Conservation (phyloP, 2,797 vertebrate species). For the Chelonia mydas region DNA sequence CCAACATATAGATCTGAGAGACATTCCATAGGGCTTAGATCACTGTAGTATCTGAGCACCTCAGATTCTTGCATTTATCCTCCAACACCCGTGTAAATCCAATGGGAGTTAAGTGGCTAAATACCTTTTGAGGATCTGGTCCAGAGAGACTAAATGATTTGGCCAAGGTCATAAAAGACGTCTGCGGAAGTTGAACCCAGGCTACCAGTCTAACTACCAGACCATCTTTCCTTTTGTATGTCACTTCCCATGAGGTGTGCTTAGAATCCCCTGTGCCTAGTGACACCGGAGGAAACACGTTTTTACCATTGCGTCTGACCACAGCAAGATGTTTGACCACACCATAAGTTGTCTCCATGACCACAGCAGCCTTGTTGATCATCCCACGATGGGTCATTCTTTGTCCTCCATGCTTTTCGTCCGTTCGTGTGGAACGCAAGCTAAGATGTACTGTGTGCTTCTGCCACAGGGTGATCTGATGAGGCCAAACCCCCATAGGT, state of each 20-base stretch:
- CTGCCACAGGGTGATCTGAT: too few relatives aligned
- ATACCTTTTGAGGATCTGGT: background rate
- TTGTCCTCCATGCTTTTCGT: too few relatives aligned
- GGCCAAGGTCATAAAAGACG: background rate
- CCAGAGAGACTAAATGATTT: background rate
- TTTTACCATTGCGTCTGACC: background rate
- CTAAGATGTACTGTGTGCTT: too few relatives aligned
- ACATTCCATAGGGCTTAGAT: background rate
- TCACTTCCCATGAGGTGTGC: background rate
- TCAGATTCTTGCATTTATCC: background rate
- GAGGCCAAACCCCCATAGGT: too few relatives aligned
- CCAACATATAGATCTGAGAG: too few relatives aligned
- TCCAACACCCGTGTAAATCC: too few relatives aligned
- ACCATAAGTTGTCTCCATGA: background rate
- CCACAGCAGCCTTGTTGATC: background rate
- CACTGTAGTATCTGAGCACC: background rate
- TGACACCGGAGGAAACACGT: too few relatives aligned
- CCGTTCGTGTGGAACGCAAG: too few relatives aligned
- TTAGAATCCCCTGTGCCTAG: background rate
- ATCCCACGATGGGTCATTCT: too few relatives aligned
- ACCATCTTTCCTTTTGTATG: background rate
- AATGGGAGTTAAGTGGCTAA: background rate
- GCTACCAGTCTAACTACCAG: background rate
- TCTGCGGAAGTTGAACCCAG: background rate
- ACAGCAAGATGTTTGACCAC: background rate